phyloP scores from a whole-genome alignment of 2,113 vertebrate genomes.

The Prolemur simus region DNA sequence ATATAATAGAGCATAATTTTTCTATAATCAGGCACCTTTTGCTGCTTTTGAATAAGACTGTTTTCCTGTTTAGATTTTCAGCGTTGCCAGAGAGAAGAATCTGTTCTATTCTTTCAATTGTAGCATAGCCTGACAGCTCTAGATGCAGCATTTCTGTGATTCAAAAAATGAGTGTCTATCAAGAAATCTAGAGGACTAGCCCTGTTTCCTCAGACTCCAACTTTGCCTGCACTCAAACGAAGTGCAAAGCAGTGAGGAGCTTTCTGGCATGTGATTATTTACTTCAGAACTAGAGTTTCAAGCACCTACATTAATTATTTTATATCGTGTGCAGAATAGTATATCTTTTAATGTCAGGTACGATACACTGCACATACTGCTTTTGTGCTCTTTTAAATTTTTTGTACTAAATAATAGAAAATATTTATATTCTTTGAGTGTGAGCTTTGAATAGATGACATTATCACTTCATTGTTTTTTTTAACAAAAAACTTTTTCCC shows the following conservation, averaged over 20 bases:
- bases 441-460: conserved; percentile 81
- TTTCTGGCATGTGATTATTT: conserved; percentile 80
- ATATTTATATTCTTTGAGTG: conserved; percentile 82
- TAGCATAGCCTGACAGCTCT: conserved; percentile 62
- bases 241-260: conserved; percentile 64
- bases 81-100: conserved; percentile 55
- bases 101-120: neutral
- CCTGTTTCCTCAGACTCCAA: conserved; percentile 44
- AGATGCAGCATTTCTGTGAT: conserved; percentile 63
- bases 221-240: conserved; percentile 61
- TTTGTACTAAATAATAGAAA: conserved; percentile 83
- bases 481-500: conserved; percentile 69
- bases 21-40: conserved; percentile 86
- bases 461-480: conserved; percentile 77
- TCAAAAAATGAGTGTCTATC: conserved; percentile 59
- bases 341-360: conserved; percentile 78
- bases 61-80: conserved; percentile 69
- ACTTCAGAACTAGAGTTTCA: conserved; percentile 77
- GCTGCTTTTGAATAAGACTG: conserved; percentile 79
- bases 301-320: conserved; percentile 78
- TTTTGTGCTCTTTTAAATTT: conserved; percentile 82
- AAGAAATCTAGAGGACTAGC: conserved; percentile 62
- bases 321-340: conserved; percentile 80
- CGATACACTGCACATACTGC: conserved; percentile 81
- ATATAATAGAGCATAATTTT: conserved; percentile 65